Conservation (phyloP, 2,888 invertebrate genomes). For the Dasypogon diadema region DNA sequence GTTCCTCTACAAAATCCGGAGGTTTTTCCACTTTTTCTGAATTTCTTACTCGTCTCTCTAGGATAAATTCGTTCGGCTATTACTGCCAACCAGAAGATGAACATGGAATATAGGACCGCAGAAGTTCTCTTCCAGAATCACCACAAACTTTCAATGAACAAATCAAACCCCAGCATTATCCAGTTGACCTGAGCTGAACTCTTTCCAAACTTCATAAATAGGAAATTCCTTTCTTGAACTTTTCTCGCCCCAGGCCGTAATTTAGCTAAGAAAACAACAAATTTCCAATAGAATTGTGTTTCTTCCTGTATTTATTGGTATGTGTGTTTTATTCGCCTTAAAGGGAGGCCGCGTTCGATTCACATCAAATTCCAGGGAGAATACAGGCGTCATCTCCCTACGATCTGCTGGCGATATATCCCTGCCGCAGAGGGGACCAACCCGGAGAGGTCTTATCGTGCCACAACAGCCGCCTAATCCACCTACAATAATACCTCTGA, state of each 20-base stretch:
- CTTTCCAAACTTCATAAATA: conserved; percentile 54
- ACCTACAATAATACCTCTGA: conserved; percentile 86
- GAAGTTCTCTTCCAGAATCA: conserved; percentile 31
- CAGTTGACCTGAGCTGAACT: conserved; percentile 52
- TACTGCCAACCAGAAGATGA: conserved; percentile 8
- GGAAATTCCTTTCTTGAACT: conserved; percentile 49
- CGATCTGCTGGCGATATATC: conserved; percentile 91
- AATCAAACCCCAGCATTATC: conserved; percentile 48
- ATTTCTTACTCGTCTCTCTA: conserved; percentile 3
- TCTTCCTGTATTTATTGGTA: conserved; percentile 16
- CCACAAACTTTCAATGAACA: conserved; percentile 42
- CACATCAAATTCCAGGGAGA: conserved; percentile 81
- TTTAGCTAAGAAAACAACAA: conserved; percentile 46
- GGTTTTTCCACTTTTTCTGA: conserved; percentile 15
- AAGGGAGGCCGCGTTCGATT: conserved; percentile 82
- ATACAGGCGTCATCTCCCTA: conserved; percentile 86
- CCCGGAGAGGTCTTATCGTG: conserved; percentile 84
- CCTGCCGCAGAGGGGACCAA: conserved; percentile 78
- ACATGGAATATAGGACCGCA: not conserved
- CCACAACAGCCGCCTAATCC: conserved; percentile 88
- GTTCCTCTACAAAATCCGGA: conserved; percentile 30
- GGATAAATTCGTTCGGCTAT: conserved; percentile 19
- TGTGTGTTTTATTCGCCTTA: conserved; percentile 56
- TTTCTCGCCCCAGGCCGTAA: conserved; percentile 29
- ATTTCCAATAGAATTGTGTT: not conserved